Conservation (phyloP, 2,113 vertebrate genomes). For the Hassar affinis region DNA sequence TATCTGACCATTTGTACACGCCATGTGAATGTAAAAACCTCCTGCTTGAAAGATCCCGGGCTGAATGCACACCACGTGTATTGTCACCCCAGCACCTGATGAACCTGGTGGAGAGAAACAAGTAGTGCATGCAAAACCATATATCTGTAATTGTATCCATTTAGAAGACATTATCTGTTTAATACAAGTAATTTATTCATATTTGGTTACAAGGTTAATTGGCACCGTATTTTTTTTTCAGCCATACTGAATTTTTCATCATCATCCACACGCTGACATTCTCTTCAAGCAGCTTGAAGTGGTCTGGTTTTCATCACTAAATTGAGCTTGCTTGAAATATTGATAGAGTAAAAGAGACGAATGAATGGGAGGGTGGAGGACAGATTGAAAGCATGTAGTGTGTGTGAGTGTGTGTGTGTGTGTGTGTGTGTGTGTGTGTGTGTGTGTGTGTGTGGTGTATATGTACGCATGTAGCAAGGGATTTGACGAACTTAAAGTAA, state of each 20-base stretch:
- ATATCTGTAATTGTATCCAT: not conserved
- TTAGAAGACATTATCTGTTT: not conserved
- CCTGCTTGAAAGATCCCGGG: not conserved
- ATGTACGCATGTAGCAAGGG: slow-evolving; percentile 31
- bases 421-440: not conserved
- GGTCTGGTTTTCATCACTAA: slow-evolving; percentile 31
- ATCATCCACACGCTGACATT: not conserved
- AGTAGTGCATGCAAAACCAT: not conserved
- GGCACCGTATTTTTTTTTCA: not conserved
- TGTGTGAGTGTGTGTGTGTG: slow-evolving; percentile 16
- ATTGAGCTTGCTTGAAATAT: slow-evolving; percentile 22
- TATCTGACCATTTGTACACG: not conserved
- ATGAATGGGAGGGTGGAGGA: slow-evolving; percentile 13
- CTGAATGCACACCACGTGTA: not conserved
- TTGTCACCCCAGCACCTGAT: not conserved
- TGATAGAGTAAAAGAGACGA: slow-evolving; percentile 26
- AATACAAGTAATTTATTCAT: not conserved
- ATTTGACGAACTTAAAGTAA: slow-evolving; percentile 55
- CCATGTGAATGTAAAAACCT: not conserved
- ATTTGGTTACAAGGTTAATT: not conserved
- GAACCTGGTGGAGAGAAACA: not conserved
- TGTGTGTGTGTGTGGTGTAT: not conserved
- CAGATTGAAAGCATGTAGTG: slow-evolving; percentile 17
- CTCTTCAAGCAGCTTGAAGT: not conserved
- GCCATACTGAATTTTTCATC: not conserved